phyloP scores from a whole-genome alignment of 1,140 invertebrate genomes.

The Drosophila parabipectinata region DNA sequence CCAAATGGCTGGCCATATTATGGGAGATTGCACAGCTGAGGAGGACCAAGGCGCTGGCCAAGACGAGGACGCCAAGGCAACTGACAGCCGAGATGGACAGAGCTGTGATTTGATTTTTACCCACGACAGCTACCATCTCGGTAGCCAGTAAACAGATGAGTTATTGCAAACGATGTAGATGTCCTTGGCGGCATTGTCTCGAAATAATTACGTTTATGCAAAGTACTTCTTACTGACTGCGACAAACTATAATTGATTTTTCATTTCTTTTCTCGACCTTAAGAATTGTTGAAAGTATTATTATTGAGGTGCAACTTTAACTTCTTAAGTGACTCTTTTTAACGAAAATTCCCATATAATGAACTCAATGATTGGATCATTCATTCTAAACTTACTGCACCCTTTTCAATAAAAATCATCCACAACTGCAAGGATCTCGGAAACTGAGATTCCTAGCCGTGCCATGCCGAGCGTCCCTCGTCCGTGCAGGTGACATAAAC shows the following conservation, averaged over 20 bases:
- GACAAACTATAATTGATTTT: too few relatives aligned
- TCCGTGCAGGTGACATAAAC: slow-evolving; percentile 72
- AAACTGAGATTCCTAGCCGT: not conserved
- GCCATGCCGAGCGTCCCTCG: not conserved
- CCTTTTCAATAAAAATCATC: slow-evolving; percentile 38
- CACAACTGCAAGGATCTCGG: slow-evolving; percentile 30
- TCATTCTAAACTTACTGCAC: not conserved
- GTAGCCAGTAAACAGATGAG: slow-evolving; percentile 28
- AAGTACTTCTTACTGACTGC: not conserved
- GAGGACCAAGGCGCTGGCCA: slow-evolving; percentile 30
- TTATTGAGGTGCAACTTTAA: too few relatives aligned
- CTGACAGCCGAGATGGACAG: slow-evolving; percentile 70
- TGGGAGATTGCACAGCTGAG: slow-evolving; percentile 53
- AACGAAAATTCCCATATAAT: not conserved
- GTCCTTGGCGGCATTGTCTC: slow-evolving; percentile 24
- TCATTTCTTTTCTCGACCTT: too few relatives aligned
- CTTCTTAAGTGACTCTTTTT: too few relatives aligned
- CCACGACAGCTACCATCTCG: slow-evolving; percentile 21
- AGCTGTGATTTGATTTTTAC: slow-evolving; percentile 60
- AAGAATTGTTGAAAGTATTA: too few relatives aligned
- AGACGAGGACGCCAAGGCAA: slow-evolving; percentile 43
- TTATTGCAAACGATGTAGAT: slow-evolving; percentile 40
- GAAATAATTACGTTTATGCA: slow-evolving; percentile 34
- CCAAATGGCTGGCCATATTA: slow-evolving; percentile 60
- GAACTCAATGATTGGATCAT: not conserved